Evolutionary conservation across 1,140 invertebrate species (phyloP), one percentile per base, ranked within the genome.

Genomic region (Drosophila bipectinata): DNA sequence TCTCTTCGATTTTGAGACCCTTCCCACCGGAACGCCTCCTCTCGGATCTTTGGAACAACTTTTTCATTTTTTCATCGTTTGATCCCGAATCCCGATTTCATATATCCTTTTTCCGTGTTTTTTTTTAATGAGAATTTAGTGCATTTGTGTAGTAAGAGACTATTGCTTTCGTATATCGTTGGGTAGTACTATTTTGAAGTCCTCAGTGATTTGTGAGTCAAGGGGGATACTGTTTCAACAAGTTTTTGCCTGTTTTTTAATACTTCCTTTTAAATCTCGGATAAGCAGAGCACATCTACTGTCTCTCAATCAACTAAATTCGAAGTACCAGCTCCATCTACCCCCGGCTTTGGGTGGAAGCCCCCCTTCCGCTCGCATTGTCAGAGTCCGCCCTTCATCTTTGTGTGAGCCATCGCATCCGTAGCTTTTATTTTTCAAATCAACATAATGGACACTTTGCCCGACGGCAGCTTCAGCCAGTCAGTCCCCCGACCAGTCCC

Each of bases 381-480:
- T 44, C 45, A 41, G 63, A 24, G 26, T 7, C 47, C 63, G 63
- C 61, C 41, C 49, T 47, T 10, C 71, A 62, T 66, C 72, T 64
- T 74, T 80, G 63, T 85, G 83, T 73, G 81, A 77, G 81, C 61
- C 69, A 66, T 73, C 51, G 55, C 74, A 76, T 67, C 57, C 68
- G 76, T 71, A 72, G 79, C 79, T 88, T 87, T 88, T 83, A 89
- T 83, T 77, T 83, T 87, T 88, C 83, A 87, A 87, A 87, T 87
- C 83, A 87, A 79, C 83, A 87, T 87, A 87, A 87, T 87, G 83
- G 83, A 87, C 83, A 87, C 79, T 87, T 87, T 87, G 84, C 83
- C 83, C 73, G 59, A 54, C 66, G 72, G 83, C 83, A 68, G 41
- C 47, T 39, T 56, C 79, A 57, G 41, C 32, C 48, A 18, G 26